A percentile compares a stretch with the other conserved stretches of the same genome.
phyloP scores from a whole-genome alignment of 2,113 vertebrate genomes.

The Lutjanus erythropterus region DNA sequence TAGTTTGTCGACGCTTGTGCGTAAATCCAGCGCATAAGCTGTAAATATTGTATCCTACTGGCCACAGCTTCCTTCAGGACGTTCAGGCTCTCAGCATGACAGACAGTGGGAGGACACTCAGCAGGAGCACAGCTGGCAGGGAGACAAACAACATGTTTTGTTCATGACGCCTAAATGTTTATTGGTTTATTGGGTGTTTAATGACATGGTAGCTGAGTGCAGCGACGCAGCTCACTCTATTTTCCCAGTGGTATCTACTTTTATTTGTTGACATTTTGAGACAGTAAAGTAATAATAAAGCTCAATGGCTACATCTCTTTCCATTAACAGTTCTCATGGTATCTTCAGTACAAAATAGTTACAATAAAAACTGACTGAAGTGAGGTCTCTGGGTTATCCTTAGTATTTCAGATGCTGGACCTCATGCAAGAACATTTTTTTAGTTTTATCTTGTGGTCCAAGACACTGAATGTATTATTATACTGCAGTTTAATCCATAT shows the following conservation, averaged over 20 bases:
- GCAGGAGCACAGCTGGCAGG: conserved; percentile 48
- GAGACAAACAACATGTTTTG: neutral
- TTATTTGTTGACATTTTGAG: neutral
- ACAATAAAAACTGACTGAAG: no score
- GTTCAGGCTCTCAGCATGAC: conserved; percentile 20
- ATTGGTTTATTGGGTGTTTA: no score
- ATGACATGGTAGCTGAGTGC: neutral
- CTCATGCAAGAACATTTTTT: no score
- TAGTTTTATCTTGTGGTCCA: no score
- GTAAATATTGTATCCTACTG: neutral
- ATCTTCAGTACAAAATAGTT: no score
- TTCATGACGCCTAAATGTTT: neutral
- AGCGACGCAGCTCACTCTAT: neutral
- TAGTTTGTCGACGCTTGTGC: neutral
- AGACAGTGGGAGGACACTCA: conserved; percentile 32
- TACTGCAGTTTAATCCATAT: neutral
- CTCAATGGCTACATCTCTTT: neutral
- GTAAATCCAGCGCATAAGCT: neutral
- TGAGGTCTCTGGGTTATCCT: no score
- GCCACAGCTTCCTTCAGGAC: neutral
- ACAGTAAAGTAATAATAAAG: no score
- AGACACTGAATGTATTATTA: neutral
- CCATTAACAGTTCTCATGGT: neutral
- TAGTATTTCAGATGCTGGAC: no score
- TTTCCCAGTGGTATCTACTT: neutral